Percentiles rank a stretch among this genome's conserved stretches.
These are phyloP conservation scores for Regulus satrapa DNA, from an alignment of 2,113 vertebrate genomes.

Conservation along the genomic window DNA sequence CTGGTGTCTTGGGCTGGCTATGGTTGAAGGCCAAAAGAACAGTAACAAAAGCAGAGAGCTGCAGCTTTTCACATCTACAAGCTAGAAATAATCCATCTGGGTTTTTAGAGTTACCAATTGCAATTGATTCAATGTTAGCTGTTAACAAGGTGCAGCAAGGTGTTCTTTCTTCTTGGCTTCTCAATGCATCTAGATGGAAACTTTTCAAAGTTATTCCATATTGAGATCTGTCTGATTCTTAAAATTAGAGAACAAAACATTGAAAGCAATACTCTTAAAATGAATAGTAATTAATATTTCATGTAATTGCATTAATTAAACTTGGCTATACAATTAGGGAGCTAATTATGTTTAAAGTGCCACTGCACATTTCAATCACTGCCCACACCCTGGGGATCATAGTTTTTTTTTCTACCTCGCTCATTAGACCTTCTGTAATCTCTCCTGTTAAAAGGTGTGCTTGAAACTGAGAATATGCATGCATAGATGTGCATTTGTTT, in stretches of 20 bases:
- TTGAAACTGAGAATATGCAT: neutral
- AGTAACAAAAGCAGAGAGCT: neutral
- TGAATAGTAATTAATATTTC: constrained; percentile 61
- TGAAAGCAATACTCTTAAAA: constrained; percentile 30
- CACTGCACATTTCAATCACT: constrained; percentile 37
- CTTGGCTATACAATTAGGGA: constrained; percentile 56
- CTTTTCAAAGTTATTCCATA: constrained; percentile 13
- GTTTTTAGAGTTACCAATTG: neutral
- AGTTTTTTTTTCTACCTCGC: neutral
- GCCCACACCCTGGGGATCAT: constrained; percentile 38
- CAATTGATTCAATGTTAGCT: neutral
- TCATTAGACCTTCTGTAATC: neutral
- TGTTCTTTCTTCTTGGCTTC: neutral
- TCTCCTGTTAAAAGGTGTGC: neutral
- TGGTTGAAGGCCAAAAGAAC: neutral
- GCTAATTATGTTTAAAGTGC: constrained; percentile 60
- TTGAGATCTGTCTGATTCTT: constrained; percentile 47
- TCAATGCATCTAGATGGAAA: neutral
- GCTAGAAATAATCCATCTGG: neutral
- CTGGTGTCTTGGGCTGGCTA: neutral
- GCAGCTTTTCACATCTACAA: neutral
- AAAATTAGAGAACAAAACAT: constrained; percentile 41
- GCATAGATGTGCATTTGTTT: neutral
- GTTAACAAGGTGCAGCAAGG: neutral
- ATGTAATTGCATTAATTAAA: constrained; percentile 58